A percentile compares a stretch with the other conserved stretches of the same genome.
Conservation (phyloP, 2,888 invertebrate genomes). For the Magallana nippona region DNA sequence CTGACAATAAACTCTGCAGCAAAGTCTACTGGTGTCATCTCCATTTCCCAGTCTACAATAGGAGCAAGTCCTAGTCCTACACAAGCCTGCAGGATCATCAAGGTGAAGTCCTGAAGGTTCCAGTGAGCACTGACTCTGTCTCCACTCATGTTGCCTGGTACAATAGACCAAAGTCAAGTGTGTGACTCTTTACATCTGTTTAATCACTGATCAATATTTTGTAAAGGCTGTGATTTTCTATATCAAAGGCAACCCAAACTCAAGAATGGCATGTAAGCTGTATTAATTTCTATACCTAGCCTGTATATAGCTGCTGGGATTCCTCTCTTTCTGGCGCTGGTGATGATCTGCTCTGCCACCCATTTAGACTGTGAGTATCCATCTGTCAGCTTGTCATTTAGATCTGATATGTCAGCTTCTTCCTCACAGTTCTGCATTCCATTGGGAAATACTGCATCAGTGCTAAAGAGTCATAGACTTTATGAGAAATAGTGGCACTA, state of each 20-base stretch:
- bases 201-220: no score
- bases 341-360: constrained; percentile 80
- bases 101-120: constrained; percentile 80
- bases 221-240: no score
- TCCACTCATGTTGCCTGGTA: constrained; percentile 77
- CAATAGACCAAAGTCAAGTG: background rate
- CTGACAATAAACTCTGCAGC: constrained; percentile 75
- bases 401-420: constrained; percentile 68
- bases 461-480: constrained; percentile 66
- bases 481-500: no score
- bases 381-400: constrained; percentile 72
- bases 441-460: constrained; percentile 79
- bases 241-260: no score
- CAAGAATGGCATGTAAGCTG: no score
- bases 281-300: constrained; percentile 77
- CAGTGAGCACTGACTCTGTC: constrained; percentile 75
- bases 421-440: constrained; percentile 75
- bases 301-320: constrained; percentile 80
- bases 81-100: constrained; percentile 78
- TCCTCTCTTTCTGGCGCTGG: constrained; percentile 76
- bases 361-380: constrained; percentile 81
- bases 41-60: constrained; percentile 77
- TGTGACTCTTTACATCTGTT: background rate
- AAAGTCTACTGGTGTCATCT: constrained; percentile 81
- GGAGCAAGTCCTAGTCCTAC: constrained; percentile 74